Evolutionary conservation across 2,797 vertebrate species (phyloP).

Genomic region (Crypturellus tataupa): DNA sequence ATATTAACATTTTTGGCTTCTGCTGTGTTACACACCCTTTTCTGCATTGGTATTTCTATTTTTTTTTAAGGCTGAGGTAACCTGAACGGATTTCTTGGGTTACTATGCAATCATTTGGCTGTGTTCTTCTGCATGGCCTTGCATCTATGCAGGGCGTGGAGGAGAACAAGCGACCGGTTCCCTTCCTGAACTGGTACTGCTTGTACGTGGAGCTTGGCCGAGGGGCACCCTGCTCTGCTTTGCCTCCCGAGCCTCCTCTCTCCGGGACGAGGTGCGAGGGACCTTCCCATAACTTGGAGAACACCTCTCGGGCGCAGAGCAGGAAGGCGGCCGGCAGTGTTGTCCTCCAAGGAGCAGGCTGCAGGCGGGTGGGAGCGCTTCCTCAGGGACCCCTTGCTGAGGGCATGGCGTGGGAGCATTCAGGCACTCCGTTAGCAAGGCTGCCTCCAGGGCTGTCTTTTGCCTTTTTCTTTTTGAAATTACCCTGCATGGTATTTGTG

Average conservation of each 20-base stretch:
- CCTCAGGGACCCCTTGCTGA: not conserved
- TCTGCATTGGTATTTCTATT: not conserved
- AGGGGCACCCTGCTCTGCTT: not conserved
- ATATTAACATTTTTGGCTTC: constrained; percentile 61
- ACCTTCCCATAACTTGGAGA: not conserved
- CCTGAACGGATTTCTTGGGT: constrained; percentile 64
- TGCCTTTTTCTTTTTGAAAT: not conserved
- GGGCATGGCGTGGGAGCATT: not conserved
- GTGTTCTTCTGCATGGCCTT: not conserved
- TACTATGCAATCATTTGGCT: constrained; percentile 47
- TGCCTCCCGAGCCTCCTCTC: not conserved
- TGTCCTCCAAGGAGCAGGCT: not conserved
- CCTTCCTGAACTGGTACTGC: not conserved
- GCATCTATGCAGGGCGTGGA: constrained; percentile 21
- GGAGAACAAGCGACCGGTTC: not conserved
- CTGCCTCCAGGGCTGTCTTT: accelerated
- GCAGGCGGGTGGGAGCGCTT: accelerated
- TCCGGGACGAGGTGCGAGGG: not conserved
- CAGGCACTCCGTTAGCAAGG: accelerated
- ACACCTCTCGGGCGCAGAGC: not conserved
- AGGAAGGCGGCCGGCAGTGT: not conserved
- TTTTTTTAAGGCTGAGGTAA: not conserved
- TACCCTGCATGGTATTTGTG: not conserved
- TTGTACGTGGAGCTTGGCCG: not conserved
- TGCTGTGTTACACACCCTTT: constrained; percentile 32